Evolutionary conservation across 2,888 invertebrate species (phyloP), one percentile per base, ranked within the genome.

Genomic region (Sinotaia quadrata): DNA sequence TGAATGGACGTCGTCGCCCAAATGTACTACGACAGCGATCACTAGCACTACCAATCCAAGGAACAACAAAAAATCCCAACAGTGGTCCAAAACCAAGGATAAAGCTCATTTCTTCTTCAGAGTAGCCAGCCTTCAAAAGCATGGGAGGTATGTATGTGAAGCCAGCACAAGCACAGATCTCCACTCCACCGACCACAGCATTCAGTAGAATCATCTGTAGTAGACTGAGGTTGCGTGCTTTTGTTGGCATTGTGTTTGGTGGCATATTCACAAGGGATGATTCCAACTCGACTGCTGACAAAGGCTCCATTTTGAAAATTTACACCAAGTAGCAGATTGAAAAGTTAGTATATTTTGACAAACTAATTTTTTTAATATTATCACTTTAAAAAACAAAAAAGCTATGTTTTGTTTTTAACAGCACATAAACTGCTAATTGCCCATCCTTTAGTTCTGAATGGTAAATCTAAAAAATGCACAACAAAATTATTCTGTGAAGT

Each of bases 101-200:
- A 52, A 89, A 82, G 60, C 88, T 88, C 87, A 89, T 89, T 63
- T 85, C 78, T 60, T 85, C 83, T 72, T 89, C 89, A 10, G 83
- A 81, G 71, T 89, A 86, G 12, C 90, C 90, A 18, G 87, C 82
- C 75, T 90, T 90, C 44, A 90, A 83, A 44, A 90, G 75, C 81
- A 90, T 83, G 3, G 90, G 90, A 4, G 90, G 89, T 68, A 89
- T 87, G 79, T 89, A 90, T 15, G 89, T 88, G 78, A 89, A 89
- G 33, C 89, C 89, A 33, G 89, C 89, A 75, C 88, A 89, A 34
- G 89, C 88, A 71, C 88, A 88, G 52, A 90, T 86, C 81, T 90
- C 90, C 44, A 89, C 84, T 7, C 89, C 90, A 77, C 89, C 89
- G 3, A 89, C 88, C 24, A 89, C 82, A 41, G 88, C 81, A 76